Evolutionary conservation across 2,797 vertebrate species (phyloP), one percentile per base, ranked within the genome.

Genomic region (Nothura maculosa): DNA sequence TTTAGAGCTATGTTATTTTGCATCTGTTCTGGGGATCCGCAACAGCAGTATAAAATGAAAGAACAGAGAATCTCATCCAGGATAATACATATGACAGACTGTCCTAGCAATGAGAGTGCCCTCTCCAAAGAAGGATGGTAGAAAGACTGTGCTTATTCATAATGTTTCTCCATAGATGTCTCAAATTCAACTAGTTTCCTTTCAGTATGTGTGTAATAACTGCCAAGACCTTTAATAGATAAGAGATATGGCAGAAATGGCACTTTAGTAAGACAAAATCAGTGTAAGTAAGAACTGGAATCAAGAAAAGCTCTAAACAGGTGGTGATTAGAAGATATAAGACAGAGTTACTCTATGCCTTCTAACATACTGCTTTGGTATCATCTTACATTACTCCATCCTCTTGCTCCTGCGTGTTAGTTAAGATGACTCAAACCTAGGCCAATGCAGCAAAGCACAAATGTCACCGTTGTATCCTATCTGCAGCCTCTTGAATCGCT

Each of bases 401-500:
- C 22, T 70, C 21, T 52, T 43, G 61, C 38, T 25, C 42, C 81
- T 87, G 14, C 12, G 16, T 50, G 40, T 42, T 54, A 61, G 34
- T 21, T 27, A 68, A 50, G 58, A 57, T 10, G 9, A 15, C 3
- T 7, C 25, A 34, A 68, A 69, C 32, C 36, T 60, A 42, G 32
- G 27, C 15, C 57, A 40, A 54, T 61, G 58, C 52, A 78, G 50
- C 48, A 75, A 68, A 30, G 25, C 7, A 34, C 20, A 70, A 30
- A 50, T 9, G 64, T 79, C 68, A 54, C 67, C 28, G 42, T 34
- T 16, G 5, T 30, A 27, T 27, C 67, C 67, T 20, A 10, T 42
- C 32, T 58, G 54, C 21, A 0, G 0, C 40, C 22, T 45, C 73
- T 60, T 2, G 1, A 87, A 81, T 9, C 0, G 3, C 45, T 92